Base-by-base conservation (phyloP, 2,888 invertebrate genomes). In the Herminia tarsipennalis region DNA sequence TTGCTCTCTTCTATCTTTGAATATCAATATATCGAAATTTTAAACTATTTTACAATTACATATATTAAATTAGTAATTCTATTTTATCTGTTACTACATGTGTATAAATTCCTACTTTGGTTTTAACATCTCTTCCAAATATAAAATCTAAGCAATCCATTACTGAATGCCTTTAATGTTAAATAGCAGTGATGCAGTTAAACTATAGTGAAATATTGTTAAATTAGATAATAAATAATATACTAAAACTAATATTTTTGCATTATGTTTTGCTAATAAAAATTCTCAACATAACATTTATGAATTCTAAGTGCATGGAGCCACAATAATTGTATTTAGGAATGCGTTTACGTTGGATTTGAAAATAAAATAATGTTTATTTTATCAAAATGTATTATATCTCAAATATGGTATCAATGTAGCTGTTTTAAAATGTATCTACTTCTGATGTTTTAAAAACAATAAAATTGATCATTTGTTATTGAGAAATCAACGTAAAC, bases 151-250 rank as follows among this genome's bases (percentile, higher is more conserved):
- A 55, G 48, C 45, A 48, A 62, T 55, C 32, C 35, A 51, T 43
- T 35, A 56, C 47, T 48, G 30, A 54, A 55, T 57, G 50, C 62
- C 57, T 57, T 55, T 42, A 54, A 56, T 56, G 42, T 61, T 56
- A 39, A 32, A 61, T 44, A 50, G 48, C 32, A 36, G 44, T 34
- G 12, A 46, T 24, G 43, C 39, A 22, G 47, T 46, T 57, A 16
- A 35, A 62, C 28, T 39, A 43, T 39, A 54, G 34, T 49, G 40
- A 54, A 47, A 36, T 49, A 57, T 42, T 55, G 48, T 52, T 61
- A 56, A 37, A 50, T 25, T 44, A 49, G 35, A 42, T 46, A 8
- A 22, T 60, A 41, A 27, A 27, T 33, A 38, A 47, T 14, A 18
- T 5, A 18, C 20, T n/a, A 27, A 20, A 32, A 43, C 33, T 29